Base-by-base conservation (phyloP, 2,113 vertebrate genomes). In the Ammodytes dubius region DNA sequence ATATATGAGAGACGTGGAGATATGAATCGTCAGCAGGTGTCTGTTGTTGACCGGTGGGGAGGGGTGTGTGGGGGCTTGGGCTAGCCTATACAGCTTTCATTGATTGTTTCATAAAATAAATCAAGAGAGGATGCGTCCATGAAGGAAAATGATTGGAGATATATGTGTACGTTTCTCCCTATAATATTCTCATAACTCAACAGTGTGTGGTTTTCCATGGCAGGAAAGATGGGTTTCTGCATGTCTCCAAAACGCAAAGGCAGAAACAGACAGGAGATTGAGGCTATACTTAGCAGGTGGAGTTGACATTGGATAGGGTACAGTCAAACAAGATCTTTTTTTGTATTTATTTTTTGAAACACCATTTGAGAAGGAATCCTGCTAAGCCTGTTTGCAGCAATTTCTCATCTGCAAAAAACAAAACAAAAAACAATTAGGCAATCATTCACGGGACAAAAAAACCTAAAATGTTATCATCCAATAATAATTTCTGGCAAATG, bases 1-100 rank as follows among this genome's bases (percentile, higher is more conserved):
- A 58, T 49, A 4, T 17, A 1, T 27, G 27, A 27, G 27, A 46
- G 10, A 35, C 43, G 35, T 43, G 40, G n/a, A 68, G 3, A 49
- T 74, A 57, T 39, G 37, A 13, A 61, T 37, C 40, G 60, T 57
- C 69, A 74, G 78, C 81, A 83, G 85, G 81, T 72, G 76, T 73
- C 63, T 68, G 39, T 64, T 68, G 61, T 64, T 68, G 61, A 58
- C 61, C 56, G 49, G 56, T 42, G n/a, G 4, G 12, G 37, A 27
- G 11, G 19, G 45, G 57, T 50, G 58, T 50, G 17, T 3, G 52
- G 8, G 7, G 39, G 12, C 59, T 52, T 65, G 27, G 27, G 27
- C 27, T 27, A 27, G 27, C 10, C 35, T 39, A 1, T 77, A 7
- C 57, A 49, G 47, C 19, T 50, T 39, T 53, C 8, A 46, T 70